phyloP scores from a whole-genome alignment of 2,888 invertebrate species.

The Linnaemya tessellans region DNA sequence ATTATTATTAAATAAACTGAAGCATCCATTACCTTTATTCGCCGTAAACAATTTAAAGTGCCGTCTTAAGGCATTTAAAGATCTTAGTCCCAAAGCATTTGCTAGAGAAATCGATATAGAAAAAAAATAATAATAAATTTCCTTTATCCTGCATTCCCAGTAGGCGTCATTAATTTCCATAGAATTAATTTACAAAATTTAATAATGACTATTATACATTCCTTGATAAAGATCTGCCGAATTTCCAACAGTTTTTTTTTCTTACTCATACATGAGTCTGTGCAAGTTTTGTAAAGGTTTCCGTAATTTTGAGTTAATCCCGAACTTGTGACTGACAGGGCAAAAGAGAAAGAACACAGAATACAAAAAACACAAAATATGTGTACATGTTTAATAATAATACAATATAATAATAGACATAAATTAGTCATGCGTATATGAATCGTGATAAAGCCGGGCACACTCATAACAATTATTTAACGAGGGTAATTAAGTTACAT shows the following conservation, averaged over 20 bases:
- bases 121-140: too few relatives aligned
- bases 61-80: too few relatives aligned
- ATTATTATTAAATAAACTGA: too few relatives aligned
- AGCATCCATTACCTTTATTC: too few relatives aligned
- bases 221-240: background rate
- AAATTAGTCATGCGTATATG: background rate
- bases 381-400: background rate
- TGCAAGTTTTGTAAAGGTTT: background rate
- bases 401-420: background rate
- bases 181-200: background rate
- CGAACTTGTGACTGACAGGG: background rate
- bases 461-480: background rate
- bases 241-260: background rate
- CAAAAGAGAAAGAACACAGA: background rate
- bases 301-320: background rate
- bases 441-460: background rate
- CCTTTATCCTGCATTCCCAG: too few relatives aligned
- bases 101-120: too few relatives aligned
- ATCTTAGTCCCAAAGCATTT: too few relatives aligned
- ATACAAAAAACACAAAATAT: background rate
- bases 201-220: background rate
- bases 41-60: too few relatives aligned
- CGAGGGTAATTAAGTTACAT: background rate
- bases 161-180: background rate
- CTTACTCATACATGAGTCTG: background rate